Evolutionary conservation across 1,140 invertebrate species (phyloP).

Genomic region (Ganaspis sp.): DNA sequence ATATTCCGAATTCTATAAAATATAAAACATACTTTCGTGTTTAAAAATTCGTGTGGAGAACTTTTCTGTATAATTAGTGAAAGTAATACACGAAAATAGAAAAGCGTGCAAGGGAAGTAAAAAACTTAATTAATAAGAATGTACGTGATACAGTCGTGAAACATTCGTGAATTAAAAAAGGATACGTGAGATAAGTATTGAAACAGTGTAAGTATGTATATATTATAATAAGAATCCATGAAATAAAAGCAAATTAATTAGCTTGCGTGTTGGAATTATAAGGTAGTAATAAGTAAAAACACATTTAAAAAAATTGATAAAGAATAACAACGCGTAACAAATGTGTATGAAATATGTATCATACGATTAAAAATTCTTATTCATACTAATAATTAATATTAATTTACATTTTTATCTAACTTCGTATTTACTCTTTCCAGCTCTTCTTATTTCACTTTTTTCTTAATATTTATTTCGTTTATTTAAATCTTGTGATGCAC

Average conservation of each 20-base stretch:
- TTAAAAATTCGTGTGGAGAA: too few species aligned
- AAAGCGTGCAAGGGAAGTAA: background rate
- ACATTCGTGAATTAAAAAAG: slow-evolving; percentile 5
- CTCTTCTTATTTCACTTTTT: too few species aligned
- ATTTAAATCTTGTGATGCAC: too few species aligned
- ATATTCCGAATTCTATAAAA: too few species aligned
- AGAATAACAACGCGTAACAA: background rate
- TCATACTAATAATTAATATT: too few species aligned
- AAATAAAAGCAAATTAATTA: background rate
- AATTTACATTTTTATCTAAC: too few species aligned
- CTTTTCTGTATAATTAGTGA: background rate
- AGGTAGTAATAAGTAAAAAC: background rate
- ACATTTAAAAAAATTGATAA: background rate
- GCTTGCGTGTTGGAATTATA: background rate
- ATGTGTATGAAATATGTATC: too few species aligned
- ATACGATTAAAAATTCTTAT: too few species aligned
- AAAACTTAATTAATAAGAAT: slow-evolving; percentile 17
- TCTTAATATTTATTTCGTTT: too few species aligned
- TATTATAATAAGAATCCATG: background rate
- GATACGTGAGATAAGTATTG: background rate
- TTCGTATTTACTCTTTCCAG: too few species aligned
- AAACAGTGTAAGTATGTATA: background rate
- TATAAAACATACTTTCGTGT: too few species aligned
- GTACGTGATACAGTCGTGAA: background rate
- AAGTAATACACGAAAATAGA: background rate